Evolutionary conservation across 2,113 vertebrate genomes (phyloP), one percentile per base, ranked within the genome.

Genomic region (Corapipo altera): DNA sequence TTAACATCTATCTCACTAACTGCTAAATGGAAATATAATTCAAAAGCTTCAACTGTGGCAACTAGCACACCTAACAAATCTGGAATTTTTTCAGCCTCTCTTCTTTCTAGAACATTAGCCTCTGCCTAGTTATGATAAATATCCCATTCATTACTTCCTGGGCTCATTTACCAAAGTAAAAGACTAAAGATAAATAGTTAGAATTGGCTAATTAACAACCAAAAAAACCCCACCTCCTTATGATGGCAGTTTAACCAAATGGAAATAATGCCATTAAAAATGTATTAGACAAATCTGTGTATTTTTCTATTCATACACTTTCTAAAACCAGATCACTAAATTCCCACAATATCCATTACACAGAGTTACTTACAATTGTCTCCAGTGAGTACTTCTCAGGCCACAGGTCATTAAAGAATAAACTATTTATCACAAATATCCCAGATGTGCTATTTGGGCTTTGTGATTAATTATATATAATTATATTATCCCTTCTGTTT

Each of bases 391-490:
- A 81, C n/a, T 81, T 71, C 49, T 58, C 1, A 0, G 54, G 54
- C 70, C 83, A 65, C 73, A 87, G 30, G 35, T 89, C 81, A 89
- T 82, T 94, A 94, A 92, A 94, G 37, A 91, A 96, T 62, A 70
- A 95, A 67, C 69, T 51, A 67, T 89, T 92, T 71, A 93, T 81
- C 73, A 87, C 35, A 77, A 64, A 70, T 85, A 93, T 71, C 85
- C 74, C 77, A 71, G 80, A 54, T 58, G 87, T 75, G 57, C 77
- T 85, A 27, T 76, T 86, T 77, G 65, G 70, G 59, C 15, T 81
- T 84, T 81, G 77, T 64, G 70, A 94, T 91, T 95, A 95, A 95
- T 92, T 93, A 84, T 64, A 62, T 73, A 74, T 66, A 81, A 91
- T 55, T 62, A 67, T 48, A 87, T 89, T 89, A 89, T 66, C 18